Evolutionary conservation across 2,888 invertebrate species (phyloP), one percentile per base, ranked within the genome.

Genomic region (Maniola hyperantus): DNA sequence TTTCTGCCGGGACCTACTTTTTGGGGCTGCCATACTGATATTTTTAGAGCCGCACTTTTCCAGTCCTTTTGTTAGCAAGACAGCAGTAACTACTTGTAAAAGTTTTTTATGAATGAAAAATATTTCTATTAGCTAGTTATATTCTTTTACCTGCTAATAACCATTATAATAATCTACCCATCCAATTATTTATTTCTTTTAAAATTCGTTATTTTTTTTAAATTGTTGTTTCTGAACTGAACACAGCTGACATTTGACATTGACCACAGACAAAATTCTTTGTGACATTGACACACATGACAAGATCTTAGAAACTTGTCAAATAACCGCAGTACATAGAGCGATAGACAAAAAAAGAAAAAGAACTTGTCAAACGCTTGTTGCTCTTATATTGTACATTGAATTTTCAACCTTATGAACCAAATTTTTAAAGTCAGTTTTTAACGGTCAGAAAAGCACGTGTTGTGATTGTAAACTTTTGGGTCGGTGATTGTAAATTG

Each of bases 201-300:
- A 2, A 15, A 48, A 18, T 15, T 15, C n/a, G 0, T 18, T 46
- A 7, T 5, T 39, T 54, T 7, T 6, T 5, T 15, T 13, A 0
- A 15, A 6, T 15, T 34, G 6, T 8, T 34, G 34, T 54, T 54
- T 54, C 54, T 34, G 34, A 54, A 54, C 54, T 2, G 54, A 54
- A 54, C n/a, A 4, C 54, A 51, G 13, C 15, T n/a, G 50, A 26
- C 20, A 50, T 53, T 34, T 54, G 57, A 57, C 57, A 57, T 57
- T 57, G 57, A 57, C 57, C 13, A 8, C 8, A 54, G 51, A 11
- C 34, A 8, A n/a, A 10, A 11, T 20, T n/a, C n/a, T n/a, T n/a
- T n/a, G n/a, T 54, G 57, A 57, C 57, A 57, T 57, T 57, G 57
- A 57, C 57, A 57, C 13, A 8, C 8, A 54, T 36, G 51, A 11